Evolutionary conservation across 2,888 invertebrate genomes (phyloP), one percentile per base, ranked within the genome.

Genomic region (Apoda limacodes): DNA sequence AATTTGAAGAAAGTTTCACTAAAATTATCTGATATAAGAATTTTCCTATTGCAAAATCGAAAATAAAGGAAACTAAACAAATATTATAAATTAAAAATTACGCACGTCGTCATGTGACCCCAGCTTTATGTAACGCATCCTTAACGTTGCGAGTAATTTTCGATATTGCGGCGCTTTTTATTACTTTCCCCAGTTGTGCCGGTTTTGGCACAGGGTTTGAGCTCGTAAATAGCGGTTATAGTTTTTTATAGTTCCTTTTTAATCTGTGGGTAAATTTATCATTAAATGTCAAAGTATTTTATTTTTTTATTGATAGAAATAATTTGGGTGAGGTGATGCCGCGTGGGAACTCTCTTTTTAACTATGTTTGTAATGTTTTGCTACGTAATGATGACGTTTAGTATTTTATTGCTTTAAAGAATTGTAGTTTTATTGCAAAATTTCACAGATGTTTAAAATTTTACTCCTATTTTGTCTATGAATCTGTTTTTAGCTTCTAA

Each of bases 241-340:
- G 45, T 44, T 45, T 48, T 54, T 53, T 48, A 46, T 52, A 43
- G 46, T 45, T 33, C 30, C 35, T 35, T 44, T 39, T 40, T 48
- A 43, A 57, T 52, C 47, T 45, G 59, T 60, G 55, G 60, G 54
- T 59, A 49, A 53, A 54, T 68, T 64, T 60, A 65, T 69, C 66
- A 70, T 67, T 69, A 64, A 57, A 60, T 64, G 71, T 76, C 76
- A 75, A 74, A 76, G 53, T 70, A 69, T 75, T 74, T 72, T 70
- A 70, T 63, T 60, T 61, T 69, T 54, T 56, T 55, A 68, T 70
- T 60, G 61, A 68, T 66, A 52, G 52, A 41, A 52, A 47, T 54
- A 55, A 59, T 55, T 51, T 42, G 7, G 5, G 17, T 17, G 7
- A 5, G 17, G 17, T 6, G 31, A 37, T 48, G 55, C 46, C 48